A percentile compares a stretch with the other conserved stretches of the same genome.
phyloP scores from a whole-genome alignment of 2,113 vertebrate species.

The Cathartes aura region DNA sequence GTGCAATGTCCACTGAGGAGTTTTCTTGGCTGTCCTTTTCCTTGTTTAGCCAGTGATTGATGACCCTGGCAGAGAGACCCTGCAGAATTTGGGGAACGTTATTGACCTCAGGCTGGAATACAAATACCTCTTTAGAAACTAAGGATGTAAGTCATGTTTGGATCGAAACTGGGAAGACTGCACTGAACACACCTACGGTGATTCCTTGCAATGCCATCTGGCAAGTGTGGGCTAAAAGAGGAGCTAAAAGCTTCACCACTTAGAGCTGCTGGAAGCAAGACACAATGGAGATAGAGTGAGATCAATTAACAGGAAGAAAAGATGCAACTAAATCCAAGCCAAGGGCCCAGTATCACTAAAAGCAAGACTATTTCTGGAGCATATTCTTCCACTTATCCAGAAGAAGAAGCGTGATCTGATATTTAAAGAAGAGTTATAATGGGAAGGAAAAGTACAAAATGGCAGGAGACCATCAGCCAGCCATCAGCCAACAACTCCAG shows the following conservation, averaged over 20 bases:
- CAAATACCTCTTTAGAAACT: not conserved
- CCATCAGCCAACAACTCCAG: not conserved
- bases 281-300: not conserved
- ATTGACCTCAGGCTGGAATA: not conserved
- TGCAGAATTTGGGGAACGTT: not conserved
- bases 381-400: not conserved
- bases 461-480: not conserved
- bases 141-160: not conserved
- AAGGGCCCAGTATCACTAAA: not conserved
- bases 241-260: not conserved
- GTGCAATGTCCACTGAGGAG: not conserved
- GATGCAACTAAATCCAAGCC: not conserved
- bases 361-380: not conserved
- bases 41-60: not conserved
- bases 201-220: not conserved
- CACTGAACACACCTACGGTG: rapidly evolving
- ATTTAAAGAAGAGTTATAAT: not conserved
- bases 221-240: not conserved
- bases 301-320: not conserved
- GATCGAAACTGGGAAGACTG: not conserved
- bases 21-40: not conserved
- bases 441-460: not conserved
- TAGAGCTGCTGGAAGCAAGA: not conserved
- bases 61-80: not conserved
- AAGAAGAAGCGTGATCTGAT: not conserved